A percentile compares a stretch with the other conserved stretches of the same genome.
Evolutionary conservation across 2,888 invertebrate genomes (phyloP).

Genomic region (Ramazzottius varieornatus): DNA sequence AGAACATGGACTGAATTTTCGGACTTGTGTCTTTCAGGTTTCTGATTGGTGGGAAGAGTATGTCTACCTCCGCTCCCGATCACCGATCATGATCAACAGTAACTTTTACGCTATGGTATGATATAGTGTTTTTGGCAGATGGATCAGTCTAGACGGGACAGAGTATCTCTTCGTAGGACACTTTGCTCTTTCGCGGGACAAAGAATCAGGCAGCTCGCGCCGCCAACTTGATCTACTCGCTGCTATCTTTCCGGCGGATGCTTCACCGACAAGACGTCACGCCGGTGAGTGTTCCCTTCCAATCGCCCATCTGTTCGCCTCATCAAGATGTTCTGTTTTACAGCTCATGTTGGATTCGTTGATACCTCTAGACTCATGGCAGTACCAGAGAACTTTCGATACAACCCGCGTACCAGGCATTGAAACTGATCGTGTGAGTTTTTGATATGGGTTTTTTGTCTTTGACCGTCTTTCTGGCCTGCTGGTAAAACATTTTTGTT

Average conservation of each 20-base stretch:
- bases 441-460: too few species aligned
- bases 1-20: too few species aligned
- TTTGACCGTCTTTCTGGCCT: too few species aligned
- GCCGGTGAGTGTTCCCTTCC: conserved; percentile 36
- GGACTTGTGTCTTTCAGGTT: conserved; percentile 35
- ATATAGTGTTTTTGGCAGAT: not conserved
- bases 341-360: conserved; percentile 66
- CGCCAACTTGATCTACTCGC: conserved; percentile 55
- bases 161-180: conserved; percentile 20
- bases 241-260: conserved; percentile 55
- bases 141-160: not conserved
- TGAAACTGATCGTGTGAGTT: conserved; percentile 40
- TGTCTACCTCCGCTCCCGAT: conserved; percentile 75
- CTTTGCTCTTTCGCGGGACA: conserved; percentile 23
- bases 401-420: conserved; percentile 78
- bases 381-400: conserved; percentile 89
- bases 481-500: too few species aligned
- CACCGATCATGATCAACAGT: conserved; percentile 88
- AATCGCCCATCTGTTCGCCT: conserved; percentile 1
- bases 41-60: conserved; percentile 99
- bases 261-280: conserved; percentile 80
- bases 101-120: conserved; percentile 73
- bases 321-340: conserved; percentile 4
- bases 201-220: conserved; percentile 43
- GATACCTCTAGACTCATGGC: conserved; percentile 87